Evolutionary conservation across 2,888 invertebrate species (phyloP).

Genomic region (Prosapia bicincta): DNA sequence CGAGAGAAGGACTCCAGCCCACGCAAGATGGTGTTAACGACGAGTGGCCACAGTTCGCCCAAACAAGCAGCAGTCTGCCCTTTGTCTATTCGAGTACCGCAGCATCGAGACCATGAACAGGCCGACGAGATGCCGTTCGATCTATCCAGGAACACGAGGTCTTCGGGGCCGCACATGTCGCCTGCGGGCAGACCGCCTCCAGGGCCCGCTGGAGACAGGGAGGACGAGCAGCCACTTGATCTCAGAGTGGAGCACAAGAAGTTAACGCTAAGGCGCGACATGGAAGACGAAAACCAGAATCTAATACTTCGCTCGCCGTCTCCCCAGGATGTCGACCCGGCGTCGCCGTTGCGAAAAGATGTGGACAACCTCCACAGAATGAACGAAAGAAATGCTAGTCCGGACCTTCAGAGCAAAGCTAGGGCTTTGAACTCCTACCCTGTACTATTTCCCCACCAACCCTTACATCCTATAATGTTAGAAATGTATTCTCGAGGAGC

Average conservation of each 20-base stretch:
- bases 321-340: constrained; percentile 36
- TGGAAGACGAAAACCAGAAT: constrained; percentile 86
- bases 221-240: constrained; percentile 80
- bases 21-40: constrained; percentile 70
- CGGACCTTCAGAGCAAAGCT: constrained; percentile 39
- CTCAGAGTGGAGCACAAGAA: constrained; percentile 84
- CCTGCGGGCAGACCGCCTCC: constrained; percentile 48
- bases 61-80: constrained; percentile 74
- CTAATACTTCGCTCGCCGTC: constrained; percentile 53
- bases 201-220: constrained; percentile 43
- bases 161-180: constrained; percentile 40
- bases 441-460: constrained; percentile 56
- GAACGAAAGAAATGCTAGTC: constrained; percentile 42
- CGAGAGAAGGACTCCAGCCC: constrained; percentile 91
- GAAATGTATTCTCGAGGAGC: constrained; percentile 62
- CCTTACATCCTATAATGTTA: constrained; percentile 66
- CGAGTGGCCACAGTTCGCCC: constrained; percentile 60
- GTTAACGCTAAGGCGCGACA: constrained; percentile 50
- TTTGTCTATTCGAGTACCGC: constrained; percentile 57
- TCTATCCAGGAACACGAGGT: constrained; percentile 51
- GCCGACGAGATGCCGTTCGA: constrained; percentile 63
- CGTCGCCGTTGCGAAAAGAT: constrained; percentile 36
- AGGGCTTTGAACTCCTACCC: constrained; percentile 44
- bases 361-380: constrained; percentile 45
- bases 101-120: constrained; percentile 38